Conservation (phyloP, 2,888 invertebrate species). For the Drosophila buzzatii region DNA sequence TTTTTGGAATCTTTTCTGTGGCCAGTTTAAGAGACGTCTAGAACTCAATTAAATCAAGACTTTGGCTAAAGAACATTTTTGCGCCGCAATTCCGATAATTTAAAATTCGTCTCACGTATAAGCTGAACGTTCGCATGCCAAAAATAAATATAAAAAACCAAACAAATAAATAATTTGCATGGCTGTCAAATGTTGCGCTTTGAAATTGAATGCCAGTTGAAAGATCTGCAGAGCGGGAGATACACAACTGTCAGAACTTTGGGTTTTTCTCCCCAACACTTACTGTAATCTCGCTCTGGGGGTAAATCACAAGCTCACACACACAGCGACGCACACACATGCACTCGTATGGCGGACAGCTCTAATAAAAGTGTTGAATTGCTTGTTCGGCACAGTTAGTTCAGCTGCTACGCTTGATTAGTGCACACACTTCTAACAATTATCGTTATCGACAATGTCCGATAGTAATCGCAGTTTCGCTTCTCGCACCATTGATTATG, state of each 20-base stretch:
- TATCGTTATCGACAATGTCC: conserved; percentile 32
- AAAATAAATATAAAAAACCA: conserved; percentile 14
- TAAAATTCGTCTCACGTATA: conserved; percentile 34
- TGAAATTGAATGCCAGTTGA: conserved; percentile 5
- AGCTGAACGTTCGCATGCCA: conserved; percentile 16
- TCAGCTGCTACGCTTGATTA: conserved; percentile 20
- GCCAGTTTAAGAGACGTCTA: conserved; percentile 36
- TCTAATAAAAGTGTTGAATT: conserved; percentile 41
- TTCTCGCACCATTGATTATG: conserved; percentile 17
- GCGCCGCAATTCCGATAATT: conserved; percentile 26
- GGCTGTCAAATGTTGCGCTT: conserved; percentile 24
- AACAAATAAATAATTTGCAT: conserved; percentile 21
- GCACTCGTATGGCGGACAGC: not conserved
- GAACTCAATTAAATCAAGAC: conserved; percentile 22
- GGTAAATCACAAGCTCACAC: conserved; percentile 38
- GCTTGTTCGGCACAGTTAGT: conserved; percentile 27
- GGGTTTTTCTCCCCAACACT: conserved; percentile 39
- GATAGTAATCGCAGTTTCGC: conserved; percentile 18
- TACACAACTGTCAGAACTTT: conserved; percentile 25
- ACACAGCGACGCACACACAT: not conserved
- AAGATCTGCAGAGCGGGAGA: conserved; percentile 23
- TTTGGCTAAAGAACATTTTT: conserved; percentile 13
- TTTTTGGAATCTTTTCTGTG: conserved; percentile 54
- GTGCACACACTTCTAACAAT: conserved; percentile 19
- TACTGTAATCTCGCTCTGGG: conserved; percentile 15